Conservation (phyloP, 2,113 vertebrate genomes). For the Larimichthys crocea region DNA sequence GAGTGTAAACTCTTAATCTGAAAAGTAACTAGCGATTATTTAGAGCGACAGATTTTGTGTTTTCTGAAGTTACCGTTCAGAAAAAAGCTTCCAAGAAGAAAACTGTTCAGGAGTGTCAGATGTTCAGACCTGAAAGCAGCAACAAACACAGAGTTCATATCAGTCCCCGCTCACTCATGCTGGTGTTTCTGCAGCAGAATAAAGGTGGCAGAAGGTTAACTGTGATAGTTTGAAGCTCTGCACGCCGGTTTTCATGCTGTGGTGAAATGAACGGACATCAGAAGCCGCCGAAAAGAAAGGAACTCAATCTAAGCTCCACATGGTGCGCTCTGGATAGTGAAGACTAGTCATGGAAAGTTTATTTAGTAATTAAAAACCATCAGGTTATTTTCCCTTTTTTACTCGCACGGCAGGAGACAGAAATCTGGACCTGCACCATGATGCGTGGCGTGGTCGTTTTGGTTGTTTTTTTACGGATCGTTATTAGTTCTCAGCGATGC, state of each 20-base stretch:
- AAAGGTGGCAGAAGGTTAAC: background rate
- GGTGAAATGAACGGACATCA: background rate
- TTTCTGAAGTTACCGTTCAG: no score
- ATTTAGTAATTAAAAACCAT: background rate
- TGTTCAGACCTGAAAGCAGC: background rate
- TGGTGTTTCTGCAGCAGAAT: background rate
- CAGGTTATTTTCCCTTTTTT: background rate
- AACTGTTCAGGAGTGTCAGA: no score
- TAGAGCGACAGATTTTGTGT: no score
- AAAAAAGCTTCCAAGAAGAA: no score
- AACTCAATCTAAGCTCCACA: slow-evolving; percentile 2
- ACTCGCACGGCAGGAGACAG: background rate
- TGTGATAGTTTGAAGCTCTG: background rate
- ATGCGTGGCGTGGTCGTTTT: background rate
- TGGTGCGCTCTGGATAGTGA: slow-evolving; percentile 2
- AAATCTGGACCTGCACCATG: background rate
- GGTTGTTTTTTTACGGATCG: slow-evolving; percentile 10
- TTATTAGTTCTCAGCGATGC: slow-evolving; percentile 10
- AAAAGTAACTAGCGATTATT: background rate
- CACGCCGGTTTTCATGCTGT: background rate
- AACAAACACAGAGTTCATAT: background rate
- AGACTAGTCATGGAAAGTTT: background rate
- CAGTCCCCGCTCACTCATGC: background rate
- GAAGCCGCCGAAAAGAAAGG: background rate
- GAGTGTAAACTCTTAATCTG: background rate